Percentiles rank a stretch among this genome's conserved stretches.
Conservation (phyloP, 2,113 vertebrate species). For the Crotalus horridus region DNA sequence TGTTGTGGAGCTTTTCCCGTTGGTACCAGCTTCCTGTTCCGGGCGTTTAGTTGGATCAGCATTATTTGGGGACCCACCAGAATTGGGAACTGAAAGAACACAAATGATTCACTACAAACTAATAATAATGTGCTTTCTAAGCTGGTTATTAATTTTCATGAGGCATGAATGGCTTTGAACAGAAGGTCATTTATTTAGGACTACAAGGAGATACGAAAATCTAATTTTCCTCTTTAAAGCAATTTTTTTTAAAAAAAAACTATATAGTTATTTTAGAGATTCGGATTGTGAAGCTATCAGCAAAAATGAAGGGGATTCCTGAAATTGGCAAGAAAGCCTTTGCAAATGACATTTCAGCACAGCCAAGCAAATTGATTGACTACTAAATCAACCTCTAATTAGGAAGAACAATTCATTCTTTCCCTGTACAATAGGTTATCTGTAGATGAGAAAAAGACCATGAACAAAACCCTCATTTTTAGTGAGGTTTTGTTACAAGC, state of each 20-base stretch:
- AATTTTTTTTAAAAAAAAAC: conserved; percentile 18
- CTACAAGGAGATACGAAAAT: conserved; percentile 54
- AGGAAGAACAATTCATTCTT: conserved; percentile 68
- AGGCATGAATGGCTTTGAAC: conserved; percentile 60
- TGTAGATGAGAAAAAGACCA: conserved; percentile 64
- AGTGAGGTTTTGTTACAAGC: conserved; percentile 58
- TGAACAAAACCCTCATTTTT: conserved; percentile 62
- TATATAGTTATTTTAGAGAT: conserved; percentile 69
- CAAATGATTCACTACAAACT: conserved; percentile 56
- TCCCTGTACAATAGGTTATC: conserved; percentile 67
- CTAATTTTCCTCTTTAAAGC: conserved; percentile 64
- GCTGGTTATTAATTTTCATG: conserved; percentile 38
- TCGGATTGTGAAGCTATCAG: conserved; percentile 75
- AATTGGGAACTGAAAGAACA: conserved; percentile 82
- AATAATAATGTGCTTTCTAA: conserved; percentile 45
- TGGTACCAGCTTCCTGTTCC: conserved; percentile 80
- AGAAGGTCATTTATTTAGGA: conserved; percentile 66
- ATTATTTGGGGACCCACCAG: conserved; percentile 79
- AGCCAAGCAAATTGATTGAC: conserved; percentile 71
- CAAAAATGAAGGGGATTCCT: conserved; percentile 72
- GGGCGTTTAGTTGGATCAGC: conserved; percentile 80
- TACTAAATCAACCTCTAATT: conserved; percentile 70
- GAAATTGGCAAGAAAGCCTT: conserved; percentile 72
- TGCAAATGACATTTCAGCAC: conserved; percentile 83
- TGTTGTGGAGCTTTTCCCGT: conserved; percentile 78